A percentile compares a stretch with the other conserved stretches of the same genome.
phyloP scores from a whole-genome alignment of 2,797 vertebrate species.

The Notamacropus eugenii region DNA sequence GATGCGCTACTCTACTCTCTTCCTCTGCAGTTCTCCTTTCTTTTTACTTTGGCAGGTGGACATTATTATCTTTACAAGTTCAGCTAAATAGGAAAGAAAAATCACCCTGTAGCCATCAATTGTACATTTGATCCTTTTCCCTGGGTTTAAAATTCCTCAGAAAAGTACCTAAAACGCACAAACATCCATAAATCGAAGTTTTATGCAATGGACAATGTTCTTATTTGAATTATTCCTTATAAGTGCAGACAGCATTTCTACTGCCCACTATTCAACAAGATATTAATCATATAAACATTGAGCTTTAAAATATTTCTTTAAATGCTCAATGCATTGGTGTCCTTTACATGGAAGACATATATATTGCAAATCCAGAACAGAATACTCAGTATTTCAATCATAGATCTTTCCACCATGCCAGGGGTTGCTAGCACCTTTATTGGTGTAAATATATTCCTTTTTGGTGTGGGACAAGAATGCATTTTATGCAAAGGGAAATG shows the following conservation, averaged over 20 bases:
- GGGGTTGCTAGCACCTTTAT: rapidly evolving
- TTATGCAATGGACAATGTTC: conserved; percentile 9
- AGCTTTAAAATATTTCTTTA: not conserved
- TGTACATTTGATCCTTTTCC: conserved; percentile 35
- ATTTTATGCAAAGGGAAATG: not conserved
- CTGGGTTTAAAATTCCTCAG: conserved; percentile 38
- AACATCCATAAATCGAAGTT: conserved; percentile 29
- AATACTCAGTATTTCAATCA: rapidly evolving
- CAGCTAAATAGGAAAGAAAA: not conserved
- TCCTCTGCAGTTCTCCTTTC: not conserved
- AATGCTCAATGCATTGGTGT: rapidly evolving
- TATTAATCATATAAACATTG: not conserved
- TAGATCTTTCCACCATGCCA: rapidly evolving
- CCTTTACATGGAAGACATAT: not conserved
- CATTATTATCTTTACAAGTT: conserved; percentile 18
- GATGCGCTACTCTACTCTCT: not conserved
- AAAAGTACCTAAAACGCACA: conserved; percentile 24
- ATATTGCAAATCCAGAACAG: not conserved
- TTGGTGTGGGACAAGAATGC: not conserved
- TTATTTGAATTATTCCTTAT: conserved; percentile 34
- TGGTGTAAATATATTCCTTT: rapidly evolving
- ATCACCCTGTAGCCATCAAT: conserved; percentile 24
- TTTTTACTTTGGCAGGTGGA: not conserved
- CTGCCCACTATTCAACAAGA: not conserved
- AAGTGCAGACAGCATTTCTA: not conserved